Base-by-base conservation (phyloP, 1,140 invertebrate genomes). In the Riptortus pedestris region DNA sequence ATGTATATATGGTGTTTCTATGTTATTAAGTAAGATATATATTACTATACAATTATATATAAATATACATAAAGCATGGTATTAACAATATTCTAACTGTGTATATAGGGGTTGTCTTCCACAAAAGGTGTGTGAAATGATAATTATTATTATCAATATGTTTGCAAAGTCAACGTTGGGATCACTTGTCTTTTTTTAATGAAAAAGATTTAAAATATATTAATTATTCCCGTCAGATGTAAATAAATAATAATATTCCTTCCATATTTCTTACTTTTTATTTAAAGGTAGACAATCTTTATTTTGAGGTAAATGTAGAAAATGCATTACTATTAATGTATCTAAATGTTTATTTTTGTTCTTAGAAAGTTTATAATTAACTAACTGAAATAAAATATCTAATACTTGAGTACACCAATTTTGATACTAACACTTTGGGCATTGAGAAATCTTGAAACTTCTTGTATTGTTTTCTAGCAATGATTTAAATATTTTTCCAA, bases 91-190 rank as follows among this genome's bases (percentile, higher is more conserved):
- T 58, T 58, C 55, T 58, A 58, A 58, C 55, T 64, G 63, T 64
- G 31, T 57, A 64, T n/a, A 57, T 64, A 64, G 62, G 58, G 63
- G 57, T 65, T 45, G 64, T 65, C 64, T 65, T 65, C 64, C 64
- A 65, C 64, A 48, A 64, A 28, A 31, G 26, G 12, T 58, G 64
- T 65, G 58, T 48, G 43, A 51, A 51, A 55, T 28, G 48, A 14
- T 57, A 55, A 47, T 64, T 11, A 64, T 52, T 63, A 45, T 48
- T 62, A 33, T 26, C 26, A 62, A 31, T 51, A 24, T 20, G n/a
- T 62, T 33, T 9, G 14, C 16, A 27, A 31, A 26, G 22, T 11
- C 31, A 29, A 43, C 24, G n/a, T 62, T 62, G 31, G 27, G 26
- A 31, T 60, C 22, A 31, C 59, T 58, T 27, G 24, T 58, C 28